Conservation (phyloP, 64 coral and sea anemone genomes). For the Pachyseris speciosa region DNA sequence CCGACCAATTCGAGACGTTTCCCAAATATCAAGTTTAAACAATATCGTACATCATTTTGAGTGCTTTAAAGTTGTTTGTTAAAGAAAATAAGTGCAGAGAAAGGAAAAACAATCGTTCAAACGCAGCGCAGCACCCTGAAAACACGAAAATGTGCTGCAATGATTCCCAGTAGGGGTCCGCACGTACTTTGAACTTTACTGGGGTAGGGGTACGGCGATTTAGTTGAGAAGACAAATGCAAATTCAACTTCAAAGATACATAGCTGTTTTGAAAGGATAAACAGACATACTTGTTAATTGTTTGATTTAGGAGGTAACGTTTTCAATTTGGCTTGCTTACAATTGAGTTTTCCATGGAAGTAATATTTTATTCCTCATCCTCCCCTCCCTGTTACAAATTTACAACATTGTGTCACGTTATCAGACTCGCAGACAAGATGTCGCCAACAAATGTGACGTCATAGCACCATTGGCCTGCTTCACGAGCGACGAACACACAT, state of each 20-base stretch:
- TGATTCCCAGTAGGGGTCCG: neutral
- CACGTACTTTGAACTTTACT: too few species aligned
- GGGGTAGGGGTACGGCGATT: neutral
- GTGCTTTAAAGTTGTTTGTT: neutral
- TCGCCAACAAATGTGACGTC: slow-evolving; percentile 72
- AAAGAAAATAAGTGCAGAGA: neutral
- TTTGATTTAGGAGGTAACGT: neutral
- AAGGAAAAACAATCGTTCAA: neutral
- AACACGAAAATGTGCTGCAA: neutral
- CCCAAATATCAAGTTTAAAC: neutral
- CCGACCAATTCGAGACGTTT: slow-evolving; percentile 8
- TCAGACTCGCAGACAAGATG: slow-evolving; percentile 60
- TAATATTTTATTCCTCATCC: neutral
- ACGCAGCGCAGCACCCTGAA: neutral
- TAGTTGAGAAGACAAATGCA: neutral
- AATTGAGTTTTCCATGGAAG: neutral
- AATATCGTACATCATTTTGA: neutral
- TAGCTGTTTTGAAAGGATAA: neutral
- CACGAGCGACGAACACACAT: neutral
- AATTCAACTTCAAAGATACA: neutral
- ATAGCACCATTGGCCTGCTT: neutral
- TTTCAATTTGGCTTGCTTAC: neutral
- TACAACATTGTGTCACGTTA: slow-evolving; percentile 14
- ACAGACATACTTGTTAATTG: neutral
- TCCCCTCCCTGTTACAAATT: neutral